phyloP scores from a whole-genome alignment of 1,140 invertebrate species.

The Dermatophagoides farinae region DNA sequence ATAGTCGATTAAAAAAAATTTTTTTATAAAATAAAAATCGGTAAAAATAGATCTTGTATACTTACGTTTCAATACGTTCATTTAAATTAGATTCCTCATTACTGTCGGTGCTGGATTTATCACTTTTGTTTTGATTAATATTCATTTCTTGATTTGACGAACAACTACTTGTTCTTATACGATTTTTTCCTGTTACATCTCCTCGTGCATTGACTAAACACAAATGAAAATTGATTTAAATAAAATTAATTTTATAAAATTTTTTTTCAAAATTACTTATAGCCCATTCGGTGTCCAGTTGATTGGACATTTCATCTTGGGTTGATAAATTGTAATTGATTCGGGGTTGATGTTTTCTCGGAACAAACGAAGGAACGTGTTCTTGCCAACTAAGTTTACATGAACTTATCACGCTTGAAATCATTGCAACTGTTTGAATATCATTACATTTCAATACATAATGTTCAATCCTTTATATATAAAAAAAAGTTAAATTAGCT shows the following conservation, averaged over 20 bases:
- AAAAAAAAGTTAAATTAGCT: conserved; percentile 11
- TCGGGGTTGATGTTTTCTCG: conserved; percentile 23
- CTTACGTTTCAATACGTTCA: not conserved
- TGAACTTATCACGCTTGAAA: conserved; percentile 48
- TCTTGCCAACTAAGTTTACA: not conserved
- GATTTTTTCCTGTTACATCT: conserved; percentile 31
- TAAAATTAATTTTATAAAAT: too few relatives aligned
- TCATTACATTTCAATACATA: conserved; percentile 41
- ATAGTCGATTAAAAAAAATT: not conserved
- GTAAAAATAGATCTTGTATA: not conserved
- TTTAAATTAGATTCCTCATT: not conserved
- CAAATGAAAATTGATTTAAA: too few relatives aligned
- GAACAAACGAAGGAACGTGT: too few relatives aligned
- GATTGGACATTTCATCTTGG: conserved; percentile 36
- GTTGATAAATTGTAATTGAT: conserved; percentile 44
- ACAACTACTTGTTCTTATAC: conserved; percentile 4
- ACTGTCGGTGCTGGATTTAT: not conserved
- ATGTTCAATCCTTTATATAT: conserved; percentile 28
- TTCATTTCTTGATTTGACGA: conserved; percentile 21
- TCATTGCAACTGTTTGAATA: conserved; percentile 77
- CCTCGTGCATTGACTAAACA: conserved; percentile 63
- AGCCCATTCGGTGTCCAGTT: too few relatives aligned
- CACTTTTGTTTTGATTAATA: not conserved
- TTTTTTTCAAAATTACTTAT: too few relatives aligned
- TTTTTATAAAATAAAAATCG: conserved; percentile 2